These are phyloP conservation scores for Oriolus oriolus DNA, from an alignment of 2,113 vertebrate genomes.

Conservation along the genomic window DNA sequence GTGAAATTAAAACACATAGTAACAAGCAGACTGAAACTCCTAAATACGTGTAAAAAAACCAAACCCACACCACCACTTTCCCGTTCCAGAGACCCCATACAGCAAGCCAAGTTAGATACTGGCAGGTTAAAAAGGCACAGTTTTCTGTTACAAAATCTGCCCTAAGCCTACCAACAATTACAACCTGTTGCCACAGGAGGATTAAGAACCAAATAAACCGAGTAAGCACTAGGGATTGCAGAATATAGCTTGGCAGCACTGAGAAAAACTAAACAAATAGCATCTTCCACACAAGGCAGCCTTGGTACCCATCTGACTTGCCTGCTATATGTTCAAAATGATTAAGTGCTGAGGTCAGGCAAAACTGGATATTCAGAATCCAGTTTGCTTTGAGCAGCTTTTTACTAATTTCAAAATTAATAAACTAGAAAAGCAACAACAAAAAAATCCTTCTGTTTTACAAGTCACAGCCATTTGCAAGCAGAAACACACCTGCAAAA, in stretches of 20 bases:
- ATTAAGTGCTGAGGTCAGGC: not conserved
- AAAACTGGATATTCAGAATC: not conserved
- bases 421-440: not conserved
- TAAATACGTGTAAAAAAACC: not conserved
- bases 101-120: not conserved
- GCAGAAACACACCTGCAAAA: not conserved
- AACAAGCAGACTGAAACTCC: not conserved
- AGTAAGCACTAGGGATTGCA: not conserved
- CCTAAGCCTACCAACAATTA: not conserved
- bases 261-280: not conserved
- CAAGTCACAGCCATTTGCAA: not conserved
- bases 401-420: not conserved
- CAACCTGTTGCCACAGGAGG: not conserved
- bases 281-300: not conserved
- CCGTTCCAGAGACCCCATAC: not conserved
- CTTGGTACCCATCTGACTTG: not conserved
- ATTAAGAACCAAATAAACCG: not conserved
- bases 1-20: not conserved
- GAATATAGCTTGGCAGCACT: not conserved
- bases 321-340: accelerated
- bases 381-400: not conserved
- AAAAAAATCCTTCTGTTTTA: not conserved
- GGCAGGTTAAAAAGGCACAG: not conserved
- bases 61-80: not conserved
- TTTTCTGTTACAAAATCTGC: not conserved